These are phyloP conservation scores for Agrochola lychnidis DNA, from an alignment of 2,888 invertebrate species.

Conservation along the genomic window DNA sequence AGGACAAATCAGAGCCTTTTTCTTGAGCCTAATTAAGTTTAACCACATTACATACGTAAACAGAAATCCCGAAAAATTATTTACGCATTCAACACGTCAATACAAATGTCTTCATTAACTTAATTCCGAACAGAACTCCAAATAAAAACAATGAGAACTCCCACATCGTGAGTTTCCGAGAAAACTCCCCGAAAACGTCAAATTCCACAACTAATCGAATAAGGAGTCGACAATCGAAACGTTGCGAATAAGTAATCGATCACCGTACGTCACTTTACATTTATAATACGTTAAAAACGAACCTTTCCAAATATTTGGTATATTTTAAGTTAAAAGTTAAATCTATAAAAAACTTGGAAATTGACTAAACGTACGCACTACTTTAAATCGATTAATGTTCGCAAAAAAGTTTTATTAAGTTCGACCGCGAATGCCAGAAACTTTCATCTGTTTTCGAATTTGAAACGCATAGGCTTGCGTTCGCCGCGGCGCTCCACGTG, in stretches of 20 bases:
- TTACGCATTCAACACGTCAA: constrained; percentile 80
- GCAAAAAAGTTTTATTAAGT: constrained; percentile 55
- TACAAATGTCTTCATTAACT: constrained; percentile 86
- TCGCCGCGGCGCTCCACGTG: constrained; percentile 86
- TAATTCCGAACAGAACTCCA: constrained; percentile 72
- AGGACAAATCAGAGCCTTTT: constrained; percentile 1
- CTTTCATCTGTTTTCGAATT: constrained; percentile 69
- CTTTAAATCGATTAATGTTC: constrained; percentile 36
- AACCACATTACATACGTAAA: constrained; percentile 17
- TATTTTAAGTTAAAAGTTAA: constrained; percentile 38
- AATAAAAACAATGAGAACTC: constrained; percentile 81
- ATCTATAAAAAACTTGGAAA: constrained; percentile 35
- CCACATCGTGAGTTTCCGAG: constrained; percentile 85
- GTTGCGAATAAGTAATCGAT: constrained; percentile 72
- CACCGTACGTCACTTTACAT: constrained; percentile 71
- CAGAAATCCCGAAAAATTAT: constrained; percentile 69
- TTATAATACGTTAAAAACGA: constrained; percentile 67
- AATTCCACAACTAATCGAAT: constrained; percentile 84
- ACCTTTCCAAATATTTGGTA: constrained; percentile 50
- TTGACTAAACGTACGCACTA: constrained; percentile 50
- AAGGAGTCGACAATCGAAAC: constrained; percentile 80
- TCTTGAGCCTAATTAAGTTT: constrained; percentile 32
- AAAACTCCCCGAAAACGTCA: constrained; percentile 83
- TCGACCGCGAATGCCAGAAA: constrained; percentile 56
- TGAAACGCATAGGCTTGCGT: constrained; percentile 85